Evolutionary conservation across 30 jellyfish, hydroid and myxozoan genomes (phyloP).

Genomic region (Hydractinia symbiolongicarpus): DNA sequence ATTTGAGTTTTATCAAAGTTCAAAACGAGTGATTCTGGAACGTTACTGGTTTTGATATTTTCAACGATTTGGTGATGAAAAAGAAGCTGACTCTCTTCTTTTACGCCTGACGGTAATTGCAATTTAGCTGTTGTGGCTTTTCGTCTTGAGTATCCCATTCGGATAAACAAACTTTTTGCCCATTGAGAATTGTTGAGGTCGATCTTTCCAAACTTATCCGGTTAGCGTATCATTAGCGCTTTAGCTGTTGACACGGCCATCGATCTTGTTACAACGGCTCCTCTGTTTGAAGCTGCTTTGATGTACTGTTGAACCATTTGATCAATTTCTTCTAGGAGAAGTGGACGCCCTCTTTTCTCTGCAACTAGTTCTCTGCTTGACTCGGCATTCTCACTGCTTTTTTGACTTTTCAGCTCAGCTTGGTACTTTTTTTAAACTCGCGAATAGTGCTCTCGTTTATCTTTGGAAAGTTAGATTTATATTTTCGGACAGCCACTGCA

Average conservation of each 20-base stretch:
- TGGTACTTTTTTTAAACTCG: no score
- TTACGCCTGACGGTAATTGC: constrained; percentile 3
- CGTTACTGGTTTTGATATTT: neutral
- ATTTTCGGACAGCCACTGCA: no score
- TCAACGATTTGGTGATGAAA: constrained; percentile 1
- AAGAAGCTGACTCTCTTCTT: neutral
- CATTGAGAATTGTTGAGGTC: constrained; percentile 1
- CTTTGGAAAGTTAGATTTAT: no score
- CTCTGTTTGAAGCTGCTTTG: neutral
- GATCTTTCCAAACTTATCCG: neutral
- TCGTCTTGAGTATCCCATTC: constrained; percentile 17
- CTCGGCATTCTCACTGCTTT: no score
- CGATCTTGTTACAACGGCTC: neutral
- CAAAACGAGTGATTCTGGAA: constrained; percentile 7
- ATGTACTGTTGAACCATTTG: neutral
- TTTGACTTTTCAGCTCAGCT: no score
- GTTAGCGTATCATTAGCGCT: neutral
- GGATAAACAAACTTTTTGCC: constrained; percentile 15
- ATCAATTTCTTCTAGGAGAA: neutral
- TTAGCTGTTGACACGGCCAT: constrained; percentile 3
- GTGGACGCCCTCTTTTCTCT: constrained; percentile 1
- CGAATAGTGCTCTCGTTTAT: no score
- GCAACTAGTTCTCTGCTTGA: neutral
- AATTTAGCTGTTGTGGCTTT: neutral
- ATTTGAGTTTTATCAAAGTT: constrained; percentile 5